Evolutionary conservation across 2,888 invertebrate species (phyloP), one percentile per base, ranked within the genome.

Genomic region (Cephalotes varians): DNA sequence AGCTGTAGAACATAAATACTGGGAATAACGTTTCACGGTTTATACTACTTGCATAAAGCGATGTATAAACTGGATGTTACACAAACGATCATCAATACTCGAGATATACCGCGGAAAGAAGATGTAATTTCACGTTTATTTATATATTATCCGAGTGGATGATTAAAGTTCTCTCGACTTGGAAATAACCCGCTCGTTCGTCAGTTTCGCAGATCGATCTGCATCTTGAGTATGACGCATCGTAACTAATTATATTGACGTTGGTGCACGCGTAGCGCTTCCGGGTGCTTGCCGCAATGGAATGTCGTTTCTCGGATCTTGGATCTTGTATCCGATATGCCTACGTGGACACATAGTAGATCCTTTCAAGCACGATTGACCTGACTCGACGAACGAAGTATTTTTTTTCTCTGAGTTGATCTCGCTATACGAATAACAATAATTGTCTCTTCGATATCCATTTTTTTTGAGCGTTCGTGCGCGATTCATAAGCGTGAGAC

Each of bases 261-360:
- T 83, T 77, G 82, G 44, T 40, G 82, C 47, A 58, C 60, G 62
- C 44, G 49, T 18, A 69, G 80, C 49, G 85, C 87, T 88, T 88
- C 88, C 88, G 88, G 88, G 88, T 88, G n/a, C n/a, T 34, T 86
- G 84, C 54, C 65, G 76, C 84, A 49, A 65, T 77, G 88, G 88
- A 88, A 88, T 88, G 89, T 87, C 51, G 88, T 87, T 83, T 81
- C 85, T 84, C 81, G 72, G 58, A 87, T 88, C 88, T 81, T 67
- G 79, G 49, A 49, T 73, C 74, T 49, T 67, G 64, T 65, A 83
- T 85, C 81, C 84, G 82, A 77, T 31, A 56, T 56, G 51, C 64
- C 67, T 71, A 83, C 82, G 80, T 85, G 83, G 87, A 82, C 87
- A 81, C 69, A 67, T 65, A 83, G 69, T 49, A 65, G 86, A 88